These are phyloP conservation scores for Oreohelix idahoensis DNA, from an alignment of 1,140 invertebrate genomes.

Conservation along the genomic window DNA sequence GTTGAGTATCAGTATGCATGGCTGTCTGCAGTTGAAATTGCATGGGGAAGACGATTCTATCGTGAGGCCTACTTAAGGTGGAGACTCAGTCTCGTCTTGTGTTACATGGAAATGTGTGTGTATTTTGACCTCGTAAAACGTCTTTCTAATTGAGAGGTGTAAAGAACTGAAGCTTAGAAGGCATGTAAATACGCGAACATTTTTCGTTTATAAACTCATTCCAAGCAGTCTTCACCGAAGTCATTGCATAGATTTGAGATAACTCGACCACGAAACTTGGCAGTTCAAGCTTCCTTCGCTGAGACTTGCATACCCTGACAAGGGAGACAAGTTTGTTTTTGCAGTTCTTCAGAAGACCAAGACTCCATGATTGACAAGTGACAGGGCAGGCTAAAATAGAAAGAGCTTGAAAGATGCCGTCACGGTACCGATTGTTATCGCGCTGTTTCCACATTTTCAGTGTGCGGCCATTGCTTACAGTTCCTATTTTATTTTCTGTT, in stretches of 20 bases:
- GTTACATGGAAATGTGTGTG: too few relatives aligned
- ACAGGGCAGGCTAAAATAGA: not conserved
- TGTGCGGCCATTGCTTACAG: not conserved
- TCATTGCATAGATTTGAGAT: not conserved
- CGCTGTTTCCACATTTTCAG: not conserved
- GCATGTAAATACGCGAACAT: too few relatives aligned
- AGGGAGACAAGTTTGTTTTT: not conserved
- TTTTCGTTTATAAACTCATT: too few relatives aligned
- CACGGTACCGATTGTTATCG: not conserved
- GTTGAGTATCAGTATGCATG: too few relatives aligned
- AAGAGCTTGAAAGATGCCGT: not conserved
- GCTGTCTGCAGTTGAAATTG: too few relatives aligned
- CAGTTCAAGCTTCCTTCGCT: not conserved
- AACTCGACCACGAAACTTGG: not conserved
- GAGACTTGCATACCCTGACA: not conserved
- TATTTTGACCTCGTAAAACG: too few relatives aligned
- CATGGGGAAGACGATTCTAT: too few relatives aligned
- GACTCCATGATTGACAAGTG: not conserved
- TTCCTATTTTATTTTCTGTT: not conserved
- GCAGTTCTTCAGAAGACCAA: not conserved
- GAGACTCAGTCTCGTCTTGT: too few relatives aligned
- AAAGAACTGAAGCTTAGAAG: too few relatives aligned
- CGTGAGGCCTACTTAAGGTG: too few relatives aligned
- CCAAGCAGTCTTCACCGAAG: too few relatives aligned
- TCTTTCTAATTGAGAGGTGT: too few relatives aligned